Base-by-base conservation (phyloP, 1,140 invertebrate genomes). In the Formica selysi region DNA sequence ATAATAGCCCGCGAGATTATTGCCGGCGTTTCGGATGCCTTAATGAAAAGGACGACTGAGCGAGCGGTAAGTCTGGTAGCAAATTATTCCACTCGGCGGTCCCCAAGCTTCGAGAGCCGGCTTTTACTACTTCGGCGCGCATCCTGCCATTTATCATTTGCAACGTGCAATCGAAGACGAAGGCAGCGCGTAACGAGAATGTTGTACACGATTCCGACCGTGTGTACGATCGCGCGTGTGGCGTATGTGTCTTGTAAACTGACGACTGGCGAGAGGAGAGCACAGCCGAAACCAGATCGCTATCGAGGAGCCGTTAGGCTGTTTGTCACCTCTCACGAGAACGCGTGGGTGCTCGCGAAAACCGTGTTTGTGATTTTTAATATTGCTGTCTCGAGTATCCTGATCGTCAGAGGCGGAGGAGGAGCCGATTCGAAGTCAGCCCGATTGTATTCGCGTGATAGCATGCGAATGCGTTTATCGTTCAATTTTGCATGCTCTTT, bases 11-110 rank as follows among this genome's bases (percentile, higher is more conserved):
- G 76, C 38, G 85, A 11, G 68, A 83, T 67, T 87, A 87, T 90
- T 86, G 87, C 54, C 89, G 89, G 86, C 76, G 86, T 90, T 90
- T 90, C 89, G 88, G 88, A 81, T 68, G 86, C 87, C 68, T 90
- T 86, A 87, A 90, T 87, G 89, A 90, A 76, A 90, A 90, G 81
- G 86, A 86, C 86, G 86, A 83, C 76, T 54, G 48, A 22, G 71
- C 83, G 62, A 86, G 83, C 71, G 64, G 65, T 0, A 32, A 68
- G 78, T 78, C 86, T 54, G 76, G 88, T 90, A 90, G 89, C 86
- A 90, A 90, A 90, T 90, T 90, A 90, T 90, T 80, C 62, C 32
- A 70, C 70, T 65, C 76, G 80, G 32, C 19, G 59, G 38, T 70
- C 64, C 61, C 48, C 54, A 70, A n/a, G 74, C 87, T 4, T 11